These are phyloP conservation scores for Panthera tigris DNA, from an alignment of 2,113 vertebrate genomes.

Conservation along the genomic window DNA sequence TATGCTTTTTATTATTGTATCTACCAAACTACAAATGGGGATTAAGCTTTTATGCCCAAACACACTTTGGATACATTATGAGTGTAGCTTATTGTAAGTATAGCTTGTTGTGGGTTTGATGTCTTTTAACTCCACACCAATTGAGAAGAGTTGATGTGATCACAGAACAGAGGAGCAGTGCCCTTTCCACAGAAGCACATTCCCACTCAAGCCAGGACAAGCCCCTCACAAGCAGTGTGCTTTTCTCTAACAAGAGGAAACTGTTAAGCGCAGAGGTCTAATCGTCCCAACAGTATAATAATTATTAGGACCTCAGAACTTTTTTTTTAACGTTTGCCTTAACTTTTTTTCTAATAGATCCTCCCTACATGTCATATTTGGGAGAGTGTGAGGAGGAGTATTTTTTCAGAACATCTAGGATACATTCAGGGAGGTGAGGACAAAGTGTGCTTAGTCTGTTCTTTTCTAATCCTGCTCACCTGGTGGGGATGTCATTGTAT, in stretches of 20 bases:
- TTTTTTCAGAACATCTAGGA: slow-evolving; percentile 76
- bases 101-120: background rate
- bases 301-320: slow-evolving; percentile 74
- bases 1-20: too few species aligned
- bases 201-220: background rate
- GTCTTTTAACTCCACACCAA: background rate
- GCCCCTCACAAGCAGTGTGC: slow-evolving; percentile 39
- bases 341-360: slow-evolving; percentile 82
- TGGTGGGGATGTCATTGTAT: slow-evolving; percentile 78
- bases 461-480: slow-evolving; percentile 83
- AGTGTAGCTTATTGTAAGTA: background rate
- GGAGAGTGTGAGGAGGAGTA: too few species aligned
- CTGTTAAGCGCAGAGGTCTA: slow-evolving; percentile 50
- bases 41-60: background rate
- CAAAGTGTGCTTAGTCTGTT: slow-evolving; percentile 78
- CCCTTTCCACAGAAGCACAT: background rate
- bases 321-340: slow-evolving; percentile 80
- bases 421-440: slow-evolving; percentile 83
- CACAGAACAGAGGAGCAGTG: background rate
- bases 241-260: slow-evolving; percentile 54
- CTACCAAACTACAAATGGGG: background rate
- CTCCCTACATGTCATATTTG: slow-evolving; percentile 73
- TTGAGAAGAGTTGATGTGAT: background rate
- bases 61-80: background rate
- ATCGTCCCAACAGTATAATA: slow-evolving; percentile 67